Base-by-base conservation (phyloP, 1,140 invertebrate species). In the Cyclargus thomasi region DNA sequence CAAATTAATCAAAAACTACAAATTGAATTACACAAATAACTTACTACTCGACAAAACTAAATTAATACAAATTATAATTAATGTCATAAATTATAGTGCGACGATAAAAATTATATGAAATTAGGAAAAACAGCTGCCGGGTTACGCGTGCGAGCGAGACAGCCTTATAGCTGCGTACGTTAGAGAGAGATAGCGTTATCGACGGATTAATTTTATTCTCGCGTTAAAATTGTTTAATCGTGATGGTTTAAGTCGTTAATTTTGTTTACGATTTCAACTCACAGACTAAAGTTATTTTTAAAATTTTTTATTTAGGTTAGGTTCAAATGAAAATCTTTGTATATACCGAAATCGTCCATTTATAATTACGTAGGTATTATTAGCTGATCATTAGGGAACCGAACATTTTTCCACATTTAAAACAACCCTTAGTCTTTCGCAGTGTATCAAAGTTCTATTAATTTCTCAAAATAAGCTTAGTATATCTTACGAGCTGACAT, bases 131-230 rank as follows among this genome's bases (percentile, higher is more conserved):
- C 39, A 47, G 65, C 64, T 17, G 64, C 36, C 53, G 64, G 20
- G 64, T 65, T 53, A 53, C 47, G 47, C 53, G 64, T 65, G 64
- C 23, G 65, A 66, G 53, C 53, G 65, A 57, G 65, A 23, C 14
- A 64, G 29, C 47, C 17, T 35, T 66, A 59, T 20, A 20, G 10
- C n/a, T 35, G 53, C 55, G 55, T 57, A 18, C n/a, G 29, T n/a
- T 29, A 23, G 55, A 66, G 18, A 66, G 22, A 53, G 65, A 66
- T 57, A 53, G 65, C 22, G n/a, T 55, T 29, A 53, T 55, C 18
- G 53, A 55, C 53, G 65, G 65, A 66, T 66, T 66, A 66, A 66
- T 57, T 66, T 66, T 66, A 66, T 35, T 66, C 65, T 21, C 29
- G 53, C 65, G 55, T 66, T 66, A 66, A 57, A 66, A 29, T 66